Evolutionary conservation across 2,113 vertebrate genomes (phyloP).

Genomic region (Semnornis frantzii): DNA sequence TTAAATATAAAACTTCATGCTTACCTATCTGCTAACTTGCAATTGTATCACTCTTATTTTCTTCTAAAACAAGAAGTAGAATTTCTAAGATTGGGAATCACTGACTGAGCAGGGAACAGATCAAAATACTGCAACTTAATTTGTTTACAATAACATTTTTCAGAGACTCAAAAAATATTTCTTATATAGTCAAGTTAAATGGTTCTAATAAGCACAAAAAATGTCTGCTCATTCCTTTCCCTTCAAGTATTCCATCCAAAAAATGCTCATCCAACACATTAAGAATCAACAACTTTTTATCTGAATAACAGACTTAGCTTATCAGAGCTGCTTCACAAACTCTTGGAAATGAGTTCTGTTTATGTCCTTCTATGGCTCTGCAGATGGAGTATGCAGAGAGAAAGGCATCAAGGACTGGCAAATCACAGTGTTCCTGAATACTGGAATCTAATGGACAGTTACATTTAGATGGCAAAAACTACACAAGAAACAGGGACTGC

Average conservation of each 20-base stretch:
- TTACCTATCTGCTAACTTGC: neutral
- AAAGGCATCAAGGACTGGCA: neutral
- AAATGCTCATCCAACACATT: neutral
- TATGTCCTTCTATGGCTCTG: neutral
- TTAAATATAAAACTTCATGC: neutral
- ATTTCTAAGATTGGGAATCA: neutral
- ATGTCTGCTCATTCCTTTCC: neutral
- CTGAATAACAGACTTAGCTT: neutral
- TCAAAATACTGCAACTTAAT: neutral
- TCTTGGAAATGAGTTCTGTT: neutral
- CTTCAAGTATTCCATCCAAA: neutral
- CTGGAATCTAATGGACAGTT: neutral
- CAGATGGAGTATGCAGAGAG: neutral
- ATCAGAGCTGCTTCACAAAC: neutral
- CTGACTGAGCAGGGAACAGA: neutral
- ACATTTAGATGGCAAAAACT: neutral
- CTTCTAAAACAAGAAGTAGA: neutral
- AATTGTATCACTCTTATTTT: neutral
- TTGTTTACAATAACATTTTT: neutral
- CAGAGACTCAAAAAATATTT: neutral
- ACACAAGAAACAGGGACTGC: neutral
- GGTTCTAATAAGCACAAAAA: neutral
- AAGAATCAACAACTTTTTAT: neutral
- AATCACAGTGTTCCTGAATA: neutral
- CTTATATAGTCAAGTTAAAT: neutral